Evolutionary conservation across 2,113 vertebrate species (phyloP), one percentile per base, ranked within the genome.

Genomic region (Petrocephalus zakoni): DNA sequence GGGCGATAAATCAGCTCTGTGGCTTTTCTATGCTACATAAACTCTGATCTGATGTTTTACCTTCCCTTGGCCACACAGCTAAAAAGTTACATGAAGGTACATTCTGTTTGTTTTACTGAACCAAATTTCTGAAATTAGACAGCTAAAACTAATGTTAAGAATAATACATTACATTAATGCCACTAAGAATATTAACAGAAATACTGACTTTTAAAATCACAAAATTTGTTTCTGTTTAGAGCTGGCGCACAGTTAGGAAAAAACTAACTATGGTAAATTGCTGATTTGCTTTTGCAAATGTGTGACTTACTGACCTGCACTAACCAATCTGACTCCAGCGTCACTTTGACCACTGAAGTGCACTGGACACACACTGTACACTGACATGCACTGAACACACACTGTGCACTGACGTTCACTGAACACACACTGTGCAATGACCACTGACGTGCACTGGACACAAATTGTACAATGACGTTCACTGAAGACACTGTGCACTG

Each of bases 141-240:
- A 78, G 29, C 72, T 42, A 29, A 75, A 7, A 37, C 11, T 37
- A 29, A 75, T 75, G 29, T 19, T 78, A 17, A 75, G 34, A 75
- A 37, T 75, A 75, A 37, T 37, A 37, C 68, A 29, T 17, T 75
- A 37, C n/a, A 64, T 25, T 25, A 64, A n/a, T 25, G 58, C 58
- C 25, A 21, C 58, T 61, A 10, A 25, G 22, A 22, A 64, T 64
- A 64, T 25, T 25, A 64, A 25, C 25, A 64, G 8, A 37, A 75
- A 37, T 37, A 19, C 68, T 75, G 68, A 75, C 68, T 78, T 68
- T 68, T 78, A 78, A 78, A 78, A 78, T 78, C 34, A 75, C 68
- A 1, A 78, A 78, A 78, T 75, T 75, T 37, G 34, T 75, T 34
- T 78, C 34, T 42, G 17, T 78, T 15, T 34, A 78, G 17, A 78